phyloP scores from a whole-genome alignment of 2,888 invertebrate genomes.

The Chromoteleia sp. region DNA sequence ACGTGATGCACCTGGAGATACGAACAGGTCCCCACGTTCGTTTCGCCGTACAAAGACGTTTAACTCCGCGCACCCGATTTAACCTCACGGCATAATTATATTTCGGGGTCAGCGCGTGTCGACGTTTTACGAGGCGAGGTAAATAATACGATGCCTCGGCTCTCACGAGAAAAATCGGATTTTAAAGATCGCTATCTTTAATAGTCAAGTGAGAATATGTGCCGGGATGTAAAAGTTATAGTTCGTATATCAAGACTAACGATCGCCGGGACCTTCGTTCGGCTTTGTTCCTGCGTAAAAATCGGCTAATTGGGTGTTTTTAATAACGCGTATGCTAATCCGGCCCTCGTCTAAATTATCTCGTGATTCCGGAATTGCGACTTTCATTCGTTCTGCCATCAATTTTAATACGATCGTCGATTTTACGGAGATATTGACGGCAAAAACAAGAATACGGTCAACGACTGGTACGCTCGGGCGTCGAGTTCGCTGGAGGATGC shows the following conservation, averaged over 20 bases:
- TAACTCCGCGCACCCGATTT: slow-evolving; percentile 28
- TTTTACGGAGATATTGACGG: neutral
- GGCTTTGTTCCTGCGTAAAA: slow-evolving; percentile 10
- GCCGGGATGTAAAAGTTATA: slow-evolving; percentile 33
- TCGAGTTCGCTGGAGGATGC: slow-evolving; percentile 18
- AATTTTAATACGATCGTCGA: neutral
- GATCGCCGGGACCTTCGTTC: slow-evolving; percentile 13
- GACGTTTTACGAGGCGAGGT: slow-evolving; percentile 42
- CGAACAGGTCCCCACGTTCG: slow-evolving; percentile 8
- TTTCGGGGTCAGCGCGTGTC: slow-evolving; percentile 54
- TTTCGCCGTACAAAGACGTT: slow-evolving; percentile 25
- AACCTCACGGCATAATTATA: slow-evolving; percentile 45
- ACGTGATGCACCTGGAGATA: slow-evolving; percentile 60
- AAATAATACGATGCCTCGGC: slow-evolving; percentile 26
- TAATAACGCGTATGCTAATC: slow-evolving; percentile 27
- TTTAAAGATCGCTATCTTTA: slow-evolving; percentile 50
- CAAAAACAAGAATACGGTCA: neutral
- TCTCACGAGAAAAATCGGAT: slow-evolving; percentile 37
- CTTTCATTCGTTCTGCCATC: neutral
- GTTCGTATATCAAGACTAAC: slow-evolving; percentile 45
- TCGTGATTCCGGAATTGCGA: too few species aligned
- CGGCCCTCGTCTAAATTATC: too few species aligned
- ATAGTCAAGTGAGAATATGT: slow-evolving; percentile 43
- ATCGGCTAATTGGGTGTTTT: slow-evolving; percentile 40
- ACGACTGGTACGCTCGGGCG: neutral